Percentiles rank a stretch among this genome's conserved stretches.
Evolutionary conservation across 2,113 vertebrate species (phyloP).

Genomic region (Coreoperca whiteheadi): DNA sequence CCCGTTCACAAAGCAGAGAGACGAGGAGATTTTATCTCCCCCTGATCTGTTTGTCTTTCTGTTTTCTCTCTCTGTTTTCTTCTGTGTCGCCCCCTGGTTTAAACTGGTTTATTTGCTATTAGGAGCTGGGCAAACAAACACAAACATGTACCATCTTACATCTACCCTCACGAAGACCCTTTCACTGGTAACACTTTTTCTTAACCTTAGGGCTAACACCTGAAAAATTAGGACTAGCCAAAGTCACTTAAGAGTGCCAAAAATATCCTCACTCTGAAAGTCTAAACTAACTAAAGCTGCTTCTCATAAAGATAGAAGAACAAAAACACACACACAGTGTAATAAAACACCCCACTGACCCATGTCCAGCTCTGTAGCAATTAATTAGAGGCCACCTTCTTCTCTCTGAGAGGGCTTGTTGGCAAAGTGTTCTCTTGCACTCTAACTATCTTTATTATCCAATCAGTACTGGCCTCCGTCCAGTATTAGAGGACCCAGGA

Average conservation of each 20-base stretch:
- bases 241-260: neutral
- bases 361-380: constrained; percentile 26
- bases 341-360: constrained; percentile 10
- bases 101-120: constrained; percentile 57
- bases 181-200: neutral
- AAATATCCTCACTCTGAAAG: constrained; percentile 6
- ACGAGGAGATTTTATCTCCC: constrained; percentile 46
- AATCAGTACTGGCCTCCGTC: constrained; percentile 44
- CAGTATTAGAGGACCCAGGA: constrained; percentile 35
- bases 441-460: constrained; percentile 39
- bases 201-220: neutral
- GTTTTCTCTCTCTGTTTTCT: constrained; percentile 17
- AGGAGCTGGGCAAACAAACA: constrained; percentile 35
- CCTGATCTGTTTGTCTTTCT: constrained; percentile 47
- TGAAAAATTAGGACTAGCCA: neutral
- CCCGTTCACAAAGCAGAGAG: constrained; percentile 38
- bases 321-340: constrained; percentile 9
- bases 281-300: neutral
- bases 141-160: neutral
- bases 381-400: constrained; percentile 45
- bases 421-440: constrained; percentile 31
- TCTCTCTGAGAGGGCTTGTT: constrained; percentile 34
- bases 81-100: constrained; percentile 20
- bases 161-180: neutral
- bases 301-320: neutral